These are phyloP conservation scores for Anolis carolinensis DNA, from an alignment of 2,113 vertebrate species.

Conservation along the genomic window DNA sequence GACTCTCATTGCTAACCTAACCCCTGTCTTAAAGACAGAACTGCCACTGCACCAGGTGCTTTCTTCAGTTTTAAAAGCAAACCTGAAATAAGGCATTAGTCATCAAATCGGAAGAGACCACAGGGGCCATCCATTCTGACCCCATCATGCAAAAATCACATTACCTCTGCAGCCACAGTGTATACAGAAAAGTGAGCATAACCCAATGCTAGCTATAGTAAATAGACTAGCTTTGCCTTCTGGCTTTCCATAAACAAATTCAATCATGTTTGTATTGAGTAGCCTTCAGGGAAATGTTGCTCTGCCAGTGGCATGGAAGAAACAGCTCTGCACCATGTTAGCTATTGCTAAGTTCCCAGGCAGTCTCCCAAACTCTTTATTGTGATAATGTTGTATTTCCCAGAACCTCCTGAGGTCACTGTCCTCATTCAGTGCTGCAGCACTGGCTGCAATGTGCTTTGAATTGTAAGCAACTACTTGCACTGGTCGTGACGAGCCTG, in stretches of 20 bases:
- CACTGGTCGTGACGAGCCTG: not conserved
- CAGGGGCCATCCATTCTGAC: no score
- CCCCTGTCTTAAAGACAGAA: not conserved
- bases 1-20: not conserved
- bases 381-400: not conserved
- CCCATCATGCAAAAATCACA: no score
- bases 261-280: not conserved
- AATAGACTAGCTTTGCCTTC: not conserved
- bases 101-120: not conserved
- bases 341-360: not conserved
- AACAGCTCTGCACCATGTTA: not conserved
- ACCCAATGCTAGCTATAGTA: not conserved
- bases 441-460: not conserved
- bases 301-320: not conserved
- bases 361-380: constrained; percentile 2
- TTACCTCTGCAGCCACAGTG: no score
- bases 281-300: not conserved
- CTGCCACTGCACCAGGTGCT: not conserved
- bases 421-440: constrained; percentile 20
- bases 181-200: not conserved
- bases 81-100: not conserved
- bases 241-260: not conserved
- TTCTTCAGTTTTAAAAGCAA: not conserved
- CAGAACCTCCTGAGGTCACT: constrained; percentile 13
- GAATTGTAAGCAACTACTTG: constrained; percentile 16